A percentile compares a stretch with the other conserved stretches of the same genome.
These are phyloP conservation scores for Morpho deidamia DNA, from an alignment of 2,888 invertebrate species.

Conservation along the genomic window DNA sequence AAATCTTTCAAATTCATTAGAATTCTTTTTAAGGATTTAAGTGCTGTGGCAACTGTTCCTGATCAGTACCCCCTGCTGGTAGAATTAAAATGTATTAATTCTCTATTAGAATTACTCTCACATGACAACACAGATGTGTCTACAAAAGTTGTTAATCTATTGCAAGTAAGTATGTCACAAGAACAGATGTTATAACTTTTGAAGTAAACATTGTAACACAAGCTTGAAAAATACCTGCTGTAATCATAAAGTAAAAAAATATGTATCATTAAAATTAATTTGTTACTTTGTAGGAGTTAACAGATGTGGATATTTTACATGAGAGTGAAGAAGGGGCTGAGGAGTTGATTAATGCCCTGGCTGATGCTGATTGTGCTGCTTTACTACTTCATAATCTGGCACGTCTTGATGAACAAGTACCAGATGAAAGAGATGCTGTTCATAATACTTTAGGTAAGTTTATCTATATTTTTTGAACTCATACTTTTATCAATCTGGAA, in stretches of 20 bases:
- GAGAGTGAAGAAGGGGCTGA: constrained; percentile 96
- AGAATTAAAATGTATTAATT: constrained; percentile 92
- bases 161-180: constrained; percentile 73
- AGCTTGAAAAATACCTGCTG: too few species aligned
- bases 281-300: constrained; percentile 84
- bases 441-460: constrained; percentile 90
- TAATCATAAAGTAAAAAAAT: too few species aligned
- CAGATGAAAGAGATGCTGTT: constrained; percentile 97
- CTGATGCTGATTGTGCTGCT: constrained; percentile 94
- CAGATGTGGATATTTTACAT: constrained; percentile 96
- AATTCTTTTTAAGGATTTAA: constrained; percentile 86
- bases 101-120: constrained; percentile 92
- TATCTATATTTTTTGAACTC: not conserved
- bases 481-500: not conserved
- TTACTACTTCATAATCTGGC: constrained; percentile 95
- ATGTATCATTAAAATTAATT: too few species aligned
- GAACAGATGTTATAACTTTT: too few species aligned
- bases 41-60: constrained; percentile 96
- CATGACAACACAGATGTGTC: constrained; percentile 98
- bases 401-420: constrained; percentile 93
- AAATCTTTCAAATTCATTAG: not conserved
- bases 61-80: constrained; percentile 95
- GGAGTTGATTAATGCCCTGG: constrained; percentile 89
- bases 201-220: too few species aligned
- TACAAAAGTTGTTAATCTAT: constrained; percentile 83